Conservation (phyloP, 2,113 vertebrate genomes). For the Oplegnathus fasciatus region DNA sequence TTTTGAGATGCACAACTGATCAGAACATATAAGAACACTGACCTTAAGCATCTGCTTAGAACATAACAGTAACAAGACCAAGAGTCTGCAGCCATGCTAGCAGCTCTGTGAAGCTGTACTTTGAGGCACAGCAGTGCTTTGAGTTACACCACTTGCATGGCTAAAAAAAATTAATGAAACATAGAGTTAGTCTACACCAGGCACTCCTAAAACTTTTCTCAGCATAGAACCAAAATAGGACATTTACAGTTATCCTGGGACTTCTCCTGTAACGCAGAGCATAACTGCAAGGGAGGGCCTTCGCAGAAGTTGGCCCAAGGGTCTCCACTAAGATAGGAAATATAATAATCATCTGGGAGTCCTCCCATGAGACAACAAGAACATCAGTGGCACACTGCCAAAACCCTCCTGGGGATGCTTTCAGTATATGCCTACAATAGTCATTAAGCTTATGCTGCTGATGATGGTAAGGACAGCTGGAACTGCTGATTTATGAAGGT, state of each 20-base stretch:
- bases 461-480: not conserved
- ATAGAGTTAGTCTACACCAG: too few relatives aligned
- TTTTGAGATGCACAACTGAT: not conserved
- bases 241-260: too few relatives aligned
- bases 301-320: constrained; percentile 8
- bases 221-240: too few relatives aligned
- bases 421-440: not conserved
- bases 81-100: not conserved
- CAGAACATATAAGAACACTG: not conserved
- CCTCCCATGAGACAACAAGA: constrained; percentile 29
- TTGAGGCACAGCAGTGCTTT: not conserved
- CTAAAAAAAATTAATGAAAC: too few relatives aligned
- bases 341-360: constrained; percentile 21
- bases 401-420: constrained; percentile 28
- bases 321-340: constrained; percentile 19
- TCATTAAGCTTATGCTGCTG: constrained; percentile 15
- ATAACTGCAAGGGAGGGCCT: not conserved
- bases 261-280: not conserved
- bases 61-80: not conserved
- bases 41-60: not conserved
- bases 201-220: too few relatives aligned
- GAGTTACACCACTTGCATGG: too few relatives aligned
- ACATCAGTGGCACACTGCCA: constrained; percentile 11
- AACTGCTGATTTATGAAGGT: not conserved
- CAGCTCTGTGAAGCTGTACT: not conserved